phyloP scores from a whole-genome alignment of 1,140 invertebrate species.

The Drosophila leontia region DNA sequence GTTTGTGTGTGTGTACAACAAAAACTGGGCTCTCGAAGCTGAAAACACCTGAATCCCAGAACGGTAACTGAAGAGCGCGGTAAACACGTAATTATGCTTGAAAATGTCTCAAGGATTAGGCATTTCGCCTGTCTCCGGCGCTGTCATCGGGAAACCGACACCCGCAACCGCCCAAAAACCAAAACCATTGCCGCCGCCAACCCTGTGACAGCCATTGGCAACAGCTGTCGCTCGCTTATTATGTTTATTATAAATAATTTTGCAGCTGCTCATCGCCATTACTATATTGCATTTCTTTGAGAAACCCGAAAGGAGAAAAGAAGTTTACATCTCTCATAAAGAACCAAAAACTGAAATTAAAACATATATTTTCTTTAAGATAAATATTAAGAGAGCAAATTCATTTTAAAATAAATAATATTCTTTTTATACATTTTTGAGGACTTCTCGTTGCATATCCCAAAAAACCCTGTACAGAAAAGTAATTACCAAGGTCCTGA shows the following conservation, averaged over 20 bases:
- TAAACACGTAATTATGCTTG: slow-evolving; percentile 80
- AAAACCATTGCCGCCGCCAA: slow-evolving; percentile 29
- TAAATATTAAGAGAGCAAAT: background rate
- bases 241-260: slow-evolving; percentile 83
- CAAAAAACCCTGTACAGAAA: background rate
- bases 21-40: slow-evolving; percentile 29
- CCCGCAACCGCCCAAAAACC: slow-evolving; percentile 26
- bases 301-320: background rate
- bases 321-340: background rate
- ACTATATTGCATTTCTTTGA: slow-evolving; percentile 32
- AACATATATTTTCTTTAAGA: background rate
- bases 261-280: slow-evolving; percentile 56
- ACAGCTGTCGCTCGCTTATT: slow-evolving; percentile 76
- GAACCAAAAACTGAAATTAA: background rate
- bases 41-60: slow-evolving; percentile 31
- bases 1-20: slow-evolving; percentile 5
- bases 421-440: no score
- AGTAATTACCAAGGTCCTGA: slow-evolving; percentile 8
- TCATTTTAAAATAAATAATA: background rate
- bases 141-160: slow-evolving; percentile 65
- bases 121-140: slow-evolving; percentile 63
- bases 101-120: slow-evolving; percentile 78
- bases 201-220: slow-evolving; percentile 62
- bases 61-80: slow-evolving; percentile 45
- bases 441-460: background rate